These are phyloP conservation scores for Standfussiana lucernea DNA, from an alignment of 2,888 invertebrate genomes.

Conservation along the genomic window DNA sequence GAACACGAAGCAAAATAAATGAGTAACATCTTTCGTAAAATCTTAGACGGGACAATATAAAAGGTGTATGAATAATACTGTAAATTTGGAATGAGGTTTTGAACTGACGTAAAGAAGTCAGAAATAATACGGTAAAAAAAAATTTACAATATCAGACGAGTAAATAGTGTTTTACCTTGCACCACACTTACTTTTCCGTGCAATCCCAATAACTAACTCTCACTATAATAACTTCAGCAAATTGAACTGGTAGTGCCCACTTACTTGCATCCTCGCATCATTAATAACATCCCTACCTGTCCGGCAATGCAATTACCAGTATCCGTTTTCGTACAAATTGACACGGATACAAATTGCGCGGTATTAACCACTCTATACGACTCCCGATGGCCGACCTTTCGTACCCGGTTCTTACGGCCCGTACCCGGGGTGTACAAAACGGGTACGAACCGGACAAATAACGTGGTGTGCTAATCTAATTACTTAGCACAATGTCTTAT, in stretches of 20 bases:
- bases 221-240: conserved; percentile 58
- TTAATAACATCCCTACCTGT: conserved; percentile 71
- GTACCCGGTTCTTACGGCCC: conserved; percentile 33
- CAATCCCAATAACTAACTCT: conserved; percentile 55
- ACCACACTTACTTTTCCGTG: conserved; percentile 21
- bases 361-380: conserved; percentile 77
- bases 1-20: not conserved
- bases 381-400: conserved; percentile 46
- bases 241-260: conserved; percentile 62
- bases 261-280: conserved; percentile 62
- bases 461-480: conserved; percentile 88
- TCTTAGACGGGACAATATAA: not conserved
- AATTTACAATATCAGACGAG: not conserved
- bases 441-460: conserved; percentile 73
- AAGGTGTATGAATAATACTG: not conserved
- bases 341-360: conserved; percentile 73
- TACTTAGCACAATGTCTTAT: conserved; percentile 89
- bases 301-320: conserved; percentile 74
- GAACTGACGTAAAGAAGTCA: not conserved
- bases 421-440: conserved; percentile 37
- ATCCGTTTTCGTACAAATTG: conserved; percentile 77
- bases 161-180: not conserved
- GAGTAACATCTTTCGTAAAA: not conserved
- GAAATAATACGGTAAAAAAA: not conserved
- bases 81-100: not conserved